Base-by-base conservation (phyloP, 2,888 invertebrate genomes). In the Rutpela maculata region DNA sequence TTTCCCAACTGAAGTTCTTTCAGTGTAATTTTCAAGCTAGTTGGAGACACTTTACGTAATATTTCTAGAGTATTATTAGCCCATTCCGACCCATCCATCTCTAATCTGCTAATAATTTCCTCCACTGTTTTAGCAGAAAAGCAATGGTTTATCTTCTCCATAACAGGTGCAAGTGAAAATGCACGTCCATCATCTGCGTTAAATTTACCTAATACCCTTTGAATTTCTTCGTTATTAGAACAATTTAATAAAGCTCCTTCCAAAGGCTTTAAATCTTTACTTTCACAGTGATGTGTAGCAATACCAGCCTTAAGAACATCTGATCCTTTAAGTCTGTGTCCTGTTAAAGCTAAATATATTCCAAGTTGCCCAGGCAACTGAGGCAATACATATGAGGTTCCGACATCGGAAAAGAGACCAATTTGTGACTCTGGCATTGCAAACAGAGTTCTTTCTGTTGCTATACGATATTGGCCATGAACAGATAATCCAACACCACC, bases 361-460 rank as follows among this genome's bases (percentile, higher is more conserved):
- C 99, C 99, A 57, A 99, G 91, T 87, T 96, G 95, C 17, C 96
- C 97, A 74, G 93, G 92, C 63, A 99, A 89, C 78, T 97, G 92
- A 0, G 99, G 95, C 72, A 99, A 91, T 88, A 99, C 98, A 87
- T 97, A 95, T 0, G 97, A 95, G 0, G 96, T 98, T 0, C 99
- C 99, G 9, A 99, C 99, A 91, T 99, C 99, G 0, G 99, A 98
- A 87, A 98, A 97, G 55, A 99, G 91, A 10, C 98, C 99, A 84
- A 99, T 98, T n/a, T 95, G 97, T 0, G 99, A 99, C 91, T 99
- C 99, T 0, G 99, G 99, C 99, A 99, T 99, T 0, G 99, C 98
- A 88, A 99, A 97, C 35, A 98, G 85, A 0, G 99, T 98, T 84
- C 93, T 95, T 88, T 99, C 99, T 0, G 99, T 99, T 0, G 98